These are phyloP conservation scores for Melanerpes aurifrons DNA, from an alignment of 2,113 vertebrate species.

Conservation along the genomic window DNA sequence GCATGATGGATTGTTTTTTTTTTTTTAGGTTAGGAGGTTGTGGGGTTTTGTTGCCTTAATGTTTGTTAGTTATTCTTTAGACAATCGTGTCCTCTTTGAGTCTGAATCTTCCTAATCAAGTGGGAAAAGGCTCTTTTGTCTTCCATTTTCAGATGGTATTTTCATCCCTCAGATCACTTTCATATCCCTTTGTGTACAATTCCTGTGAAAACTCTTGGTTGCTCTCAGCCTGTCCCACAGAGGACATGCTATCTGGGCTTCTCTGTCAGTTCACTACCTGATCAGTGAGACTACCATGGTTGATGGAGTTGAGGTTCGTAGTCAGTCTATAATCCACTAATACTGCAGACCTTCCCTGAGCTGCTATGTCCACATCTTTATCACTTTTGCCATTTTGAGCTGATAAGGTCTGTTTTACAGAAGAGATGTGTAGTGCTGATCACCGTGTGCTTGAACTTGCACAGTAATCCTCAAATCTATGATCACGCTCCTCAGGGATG, in stretches of 20 bases:
- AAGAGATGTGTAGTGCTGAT: neutral
- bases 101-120: neutral
- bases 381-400: neutral
- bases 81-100: neutral
- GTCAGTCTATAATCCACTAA: neutral
- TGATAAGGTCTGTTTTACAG: neutral
- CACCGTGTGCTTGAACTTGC: neutral
- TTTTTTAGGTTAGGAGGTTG: neutral
- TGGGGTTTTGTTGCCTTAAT: neutral
- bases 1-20: neutral
- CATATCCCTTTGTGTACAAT: neutral
- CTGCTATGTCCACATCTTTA: neutral
- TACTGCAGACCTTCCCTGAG: neutral
- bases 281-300: neutral
- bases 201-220: neutral
- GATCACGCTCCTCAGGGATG: neutral
- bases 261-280: neutral
- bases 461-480: neutral
- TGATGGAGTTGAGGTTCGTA: neutral
- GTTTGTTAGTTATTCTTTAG: neutral
- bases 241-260: rapidly evolving
- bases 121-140: rapidly evolving
- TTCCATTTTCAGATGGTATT: neutral
- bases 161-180: neutral
- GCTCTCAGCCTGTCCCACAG: neutral